phyloP scores from a whole-genome alignment of 2,797 vertebrate genomes.

The Fringilla coelebs region DNA sequence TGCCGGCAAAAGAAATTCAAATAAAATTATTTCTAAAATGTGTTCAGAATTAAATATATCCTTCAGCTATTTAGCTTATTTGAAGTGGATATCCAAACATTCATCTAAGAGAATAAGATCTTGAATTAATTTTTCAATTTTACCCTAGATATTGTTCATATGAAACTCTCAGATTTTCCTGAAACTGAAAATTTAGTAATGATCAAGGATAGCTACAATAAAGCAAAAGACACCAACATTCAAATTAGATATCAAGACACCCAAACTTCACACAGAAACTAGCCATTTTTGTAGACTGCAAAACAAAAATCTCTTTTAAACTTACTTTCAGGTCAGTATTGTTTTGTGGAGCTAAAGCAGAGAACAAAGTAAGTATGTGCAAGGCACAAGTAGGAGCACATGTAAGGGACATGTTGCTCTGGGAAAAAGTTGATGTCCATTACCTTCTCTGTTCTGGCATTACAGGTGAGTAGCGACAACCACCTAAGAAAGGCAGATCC shows the following conservation, averaged over 20 bases:
- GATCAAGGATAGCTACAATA: background rate
- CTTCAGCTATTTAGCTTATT: background rate
- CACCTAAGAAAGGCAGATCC: background rate
- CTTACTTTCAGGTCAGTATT: background rate
- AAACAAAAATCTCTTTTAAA: background rate
- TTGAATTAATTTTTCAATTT: background rate
- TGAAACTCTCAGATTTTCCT: background rate
- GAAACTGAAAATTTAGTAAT: background rate
- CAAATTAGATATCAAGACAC: background rate
- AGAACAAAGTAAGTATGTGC: background rate
- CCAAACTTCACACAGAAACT: background rate
- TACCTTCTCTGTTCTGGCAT: background rate
- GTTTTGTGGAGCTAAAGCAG: background rate
- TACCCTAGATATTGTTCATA: background rate
- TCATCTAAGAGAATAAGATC: background rate
- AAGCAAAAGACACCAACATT: background rate
- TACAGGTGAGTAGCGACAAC: background rate
- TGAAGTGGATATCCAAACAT: background rate
- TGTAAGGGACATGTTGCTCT: background rate
- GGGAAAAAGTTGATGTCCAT: background rate
- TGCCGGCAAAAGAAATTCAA: background rate
- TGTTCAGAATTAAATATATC: slow-evolving; percentile 19
- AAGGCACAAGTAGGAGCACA: background rate
- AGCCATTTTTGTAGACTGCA: background rate
- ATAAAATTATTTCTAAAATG: background rate